phyloP scores from a whole-genome alignment of 2,113 vertebrate species.

The Vulpes vulpes region DNA sequence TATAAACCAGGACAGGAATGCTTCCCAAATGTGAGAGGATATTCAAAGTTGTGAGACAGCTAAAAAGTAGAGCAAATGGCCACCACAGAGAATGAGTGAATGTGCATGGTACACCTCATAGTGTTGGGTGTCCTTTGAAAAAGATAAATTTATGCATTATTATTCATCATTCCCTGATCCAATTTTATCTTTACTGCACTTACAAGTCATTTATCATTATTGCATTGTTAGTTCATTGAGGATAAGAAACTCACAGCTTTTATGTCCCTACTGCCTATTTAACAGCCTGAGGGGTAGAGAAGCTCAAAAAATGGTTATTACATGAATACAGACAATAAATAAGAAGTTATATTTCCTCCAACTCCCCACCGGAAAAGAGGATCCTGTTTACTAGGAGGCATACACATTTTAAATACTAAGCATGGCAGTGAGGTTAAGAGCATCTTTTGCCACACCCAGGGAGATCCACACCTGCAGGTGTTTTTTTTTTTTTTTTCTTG shows the following conservation, averaged over 20 bases:
- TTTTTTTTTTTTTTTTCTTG: neutral
- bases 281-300: neutral
- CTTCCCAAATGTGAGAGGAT: neutral
- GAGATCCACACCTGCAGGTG: neutral
- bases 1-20: neutral
- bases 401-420: neutral
- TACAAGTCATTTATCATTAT: neutral
- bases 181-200: neutral
- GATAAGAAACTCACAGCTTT: neutral
- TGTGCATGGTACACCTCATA: rapidly evolving
- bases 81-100: neutral
- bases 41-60: neutral
- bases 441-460: neutral
- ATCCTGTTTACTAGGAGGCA: neutral
- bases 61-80: neutral
- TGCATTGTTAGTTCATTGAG: neutral
- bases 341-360: neutral
- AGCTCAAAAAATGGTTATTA: neutral
- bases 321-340: neutral
- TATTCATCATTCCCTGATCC: neutral
- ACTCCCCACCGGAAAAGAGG: neutral
- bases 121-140: neutral
- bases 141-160: neutral
- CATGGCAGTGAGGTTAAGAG: neutral
- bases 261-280: neutral